phyloP scores from a whole-genome alignment of 2,797 vertebrate genomes.

The Chiropotes sagulatus region DNA sequence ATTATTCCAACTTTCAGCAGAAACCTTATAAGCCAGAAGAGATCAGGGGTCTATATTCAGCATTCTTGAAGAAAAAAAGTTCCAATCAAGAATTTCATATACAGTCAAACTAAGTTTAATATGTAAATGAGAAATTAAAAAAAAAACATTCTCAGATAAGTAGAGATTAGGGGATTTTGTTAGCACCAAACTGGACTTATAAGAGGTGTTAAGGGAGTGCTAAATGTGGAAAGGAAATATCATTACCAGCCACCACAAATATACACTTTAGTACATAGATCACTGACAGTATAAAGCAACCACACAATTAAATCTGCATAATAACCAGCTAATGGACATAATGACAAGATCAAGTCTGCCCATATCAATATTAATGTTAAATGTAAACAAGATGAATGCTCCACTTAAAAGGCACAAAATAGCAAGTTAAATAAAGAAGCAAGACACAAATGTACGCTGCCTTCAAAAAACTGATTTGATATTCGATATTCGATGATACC shows the following conservation, averaged over 20 bases:
- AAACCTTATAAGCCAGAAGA: neutral
- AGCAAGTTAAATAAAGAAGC: neutral
- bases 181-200: neutral
- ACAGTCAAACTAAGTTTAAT: neutral
- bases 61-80: neutral
- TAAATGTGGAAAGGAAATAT: neutral
- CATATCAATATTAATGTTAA: neutral
- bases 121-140: neutral
- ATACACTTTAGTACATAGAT: neutral
- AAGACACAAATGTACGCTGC: neutral
- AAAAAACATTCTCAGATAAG: neutral
- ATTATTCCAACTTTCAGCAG: neutral
- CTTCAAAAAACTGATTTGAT: neutral
- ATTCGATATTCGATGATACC: neutral
- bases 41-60: neutral
- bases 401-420: neutral
- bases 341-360: neutral
- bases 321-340: neutral
- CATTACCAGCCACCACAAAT: neutral
- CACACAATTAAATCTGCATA: neutral
- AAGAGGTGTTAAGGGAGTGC: neutral
- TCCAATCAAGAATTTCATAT: neutral
- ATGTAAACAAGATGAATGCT: neutral
- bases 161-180: neutral
- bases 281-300: neutral